These are phyloP conservation scores for Arvicanthis niloticus DNA, from an alignment of 2,113 vertebrate genomes.

Conservation along the genomic window DNA sequence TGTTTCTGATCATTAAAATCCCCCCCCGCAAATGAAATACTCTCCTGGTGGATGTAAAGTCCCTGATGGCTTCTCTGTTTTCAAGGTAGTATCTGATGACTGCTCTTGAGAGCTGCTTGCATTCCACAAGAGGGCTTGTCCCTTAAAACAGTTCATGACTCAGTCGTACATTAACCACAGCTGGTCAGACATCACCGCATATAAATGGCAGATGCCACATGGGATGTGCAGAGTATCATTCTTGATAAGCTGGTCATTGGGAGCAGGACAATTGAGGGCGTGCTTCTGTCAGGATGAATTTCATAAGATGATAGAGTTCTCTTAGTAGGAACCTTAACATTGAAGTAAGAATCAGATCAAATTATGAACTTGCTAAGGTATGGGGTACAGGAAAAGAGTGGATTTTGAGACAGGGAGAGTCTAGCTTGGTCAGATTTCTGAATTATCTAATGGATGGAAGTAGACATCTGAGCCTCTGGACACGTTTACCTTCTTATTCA, in stretches of 20 bases:
- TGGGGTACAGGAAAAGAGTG: not conserved
- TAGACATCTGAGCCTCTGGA: not conserved
- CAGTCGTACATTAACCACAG: not conserved
- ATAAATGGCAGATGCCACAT: not conserved
- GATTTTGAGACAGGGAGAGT: not conserved
- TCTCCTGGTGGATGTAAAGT: constrained; percentile 71
- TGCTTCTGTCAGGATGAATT: not conserved
- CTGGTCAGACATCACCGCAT: not conserved
- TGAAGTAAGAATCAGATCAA: not conserved
- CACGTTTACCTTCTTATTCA: not conserved
- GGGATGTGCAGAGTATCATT: not conserved
- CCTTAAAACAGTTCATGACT: constrained; percentile 58
- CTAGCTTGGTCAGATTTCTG: not conserved
- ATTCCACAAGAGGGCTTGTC: constrained; percentile 60
- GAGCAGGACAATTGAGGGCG: not conserved
- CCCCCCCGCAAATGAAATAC: constrained; percentile 65
- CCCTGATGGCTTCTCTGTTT: constrained; percentile 69
- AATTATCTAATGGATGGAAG: not conserved
- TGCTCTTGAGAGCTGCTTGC: constrained; percentile 58
- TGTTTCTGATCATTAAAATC: constrained; percentile 75
- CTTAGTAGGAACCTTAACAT: not conserved
- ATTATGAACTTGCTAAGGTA: not conserved
- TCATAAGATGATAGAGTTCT: not conserved
- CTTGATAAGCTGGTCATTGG: not conserved
- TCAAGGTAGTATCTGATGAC: constrained; percentile 50